These are phyloP conservation scores for Caerostris extrusa DNA, from an alignment of 1,140 invertebrate genomes.

Conservation along the genomic window DNA sequence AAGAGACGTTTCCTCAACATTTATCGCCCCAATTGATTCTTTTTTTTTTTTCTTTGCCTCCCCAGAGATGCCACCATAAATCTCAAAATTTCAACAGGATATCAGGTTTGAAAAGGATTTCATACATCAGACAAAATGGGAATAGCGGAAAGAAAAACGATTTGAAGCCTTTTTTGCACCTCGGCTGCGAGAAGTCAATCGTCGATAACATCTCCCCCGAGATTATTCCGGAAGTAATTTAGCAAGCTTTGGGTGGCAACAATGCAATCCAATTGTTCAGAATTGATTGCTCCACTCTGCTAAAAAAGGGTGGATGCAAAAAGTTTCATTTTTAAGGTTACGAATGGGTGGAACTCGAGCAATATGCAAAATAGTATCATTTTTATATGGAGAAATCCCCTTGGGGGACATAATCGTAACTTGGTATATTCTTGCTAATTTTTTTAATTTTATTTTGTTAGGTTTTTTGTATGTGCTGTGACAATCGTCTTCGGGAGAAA, in stretches of 20 bases:
- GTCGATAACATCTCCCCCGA: conserved; percentile 64
- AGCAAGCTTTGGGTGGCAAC: conserved; percentile 65
- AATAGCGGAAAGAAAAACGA: conserved; percentile 21
- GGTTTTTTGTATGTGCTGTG: not conserved
- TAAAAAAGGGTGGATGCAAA: not conserved
- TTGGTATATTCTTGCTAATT: not conserved
- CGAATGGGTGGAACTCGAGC: not conserved
- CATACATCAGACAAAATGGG: not conserved
- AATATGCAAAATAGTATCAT: not conserved
- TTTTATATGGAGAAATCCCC: not conserved
- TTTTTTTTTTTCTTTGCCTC: not conserved
- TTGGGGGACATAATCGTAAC: not conserved
- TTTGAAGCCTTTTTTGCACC: conserved; percentile 19
- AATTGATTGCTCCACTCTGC: conserved; percentile 54
- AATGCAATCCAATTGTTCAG: conserved; percentile 66
- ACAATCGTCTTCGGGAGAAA: not conserved
- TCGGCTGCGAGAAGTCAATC: conserved; percentile 31
- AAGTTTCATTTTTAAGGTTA: not conserved
- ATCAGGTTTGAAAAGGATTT: conserved; percentile 29
- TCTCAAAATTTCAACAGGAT: not conserved
- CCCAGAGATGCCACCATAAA: not conserved
- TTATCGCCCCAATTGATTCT: not conserved
- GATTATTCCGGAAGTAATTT: conserved; percentile 70
- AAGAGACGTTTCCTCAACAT: no score
- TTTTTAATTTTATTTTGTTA: not conserved